phyloP scores from a whole-genome alignment of 1,140 invertebrate genomes.

The Bombus soroeensis region DNA sequence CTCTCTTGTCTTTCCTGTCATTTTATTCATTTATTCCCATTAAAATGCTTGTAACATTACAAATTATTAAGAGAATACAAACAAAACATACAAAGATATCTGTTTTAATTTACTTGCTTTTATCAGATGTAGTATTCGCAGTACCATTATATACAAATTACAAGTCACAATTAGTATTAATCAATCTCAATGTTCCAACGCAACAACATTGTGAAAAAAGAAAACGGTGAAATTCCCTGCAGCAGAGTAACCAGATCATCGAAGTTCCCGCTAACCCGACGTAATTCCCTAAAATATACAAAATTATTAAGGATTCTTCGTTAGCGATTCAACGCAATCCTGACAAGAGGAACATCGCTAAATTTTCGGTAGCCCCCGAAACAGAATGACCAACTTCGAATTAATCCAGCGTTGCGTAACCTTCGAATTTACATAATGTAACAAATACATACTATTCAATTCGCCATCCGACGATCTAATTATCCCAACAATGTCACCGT shows the following conservation, averaged over 20 bases:
- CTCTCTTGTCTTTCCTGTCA: no score
- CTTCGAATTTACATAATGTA: constrained; percentile 1
- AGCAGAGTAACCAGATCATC: not conserved
- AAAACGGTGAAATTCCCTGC: not conserved
- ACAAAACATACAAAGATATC: no score
- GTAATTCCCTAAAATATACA: not conserved
- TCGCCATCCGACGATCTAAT: constrained; percentile 13
- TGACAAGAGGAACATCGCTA: no score
- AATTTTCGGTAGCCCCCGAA: not conserved
- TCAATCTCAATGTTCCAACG: no score
- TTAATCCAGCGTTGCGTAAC: not conserved
- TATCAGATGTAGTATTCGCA: no score
- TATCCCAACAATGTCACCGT: not conserved
- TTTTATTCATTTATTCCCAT: no score
- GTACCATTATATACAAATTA: not conserved
- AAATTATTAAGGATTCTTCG: not conserved
- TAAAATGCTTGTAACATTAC: not conserved
- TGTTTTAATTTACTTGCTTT: no score
- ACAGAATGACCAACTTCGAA: not conserved
- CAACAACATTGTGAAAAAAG: no score
- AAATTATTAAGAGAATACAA: not conserved
- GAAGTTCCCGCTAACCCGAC: not conserved
- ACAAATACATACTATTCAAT: constrained; percentile 22
- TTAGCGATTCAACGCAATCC: no score
- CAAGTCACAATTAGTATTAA: not conserved